A percentile compares a stretch with the other conserved stretches of the same genome.
phyloP scores from a whole-genome alignment of 2,888 invertebrate species.

The Orthosia incerta region DNA sequence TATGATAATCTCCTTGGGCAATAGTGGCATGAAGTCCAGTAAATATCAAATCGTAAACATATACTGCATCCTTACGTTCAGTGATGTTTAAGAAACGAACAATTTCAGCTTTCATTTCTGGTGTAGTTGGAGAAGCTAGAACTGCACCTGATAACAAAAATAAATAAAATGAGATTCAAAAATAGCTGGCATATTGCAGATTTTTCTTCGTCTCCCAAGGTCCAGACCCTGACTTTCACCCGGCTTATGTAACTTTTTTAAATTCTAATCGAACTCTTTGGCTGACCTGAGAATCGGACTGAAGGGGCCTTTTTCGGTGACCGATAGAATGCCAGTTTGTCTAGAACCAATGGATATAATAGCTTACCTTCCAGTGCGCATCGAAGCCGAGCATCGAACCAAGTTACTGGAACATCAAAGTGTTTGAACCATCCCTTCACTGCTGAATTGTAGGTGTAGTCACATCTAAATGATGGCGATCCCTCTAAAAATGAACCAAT shows the following conservation, averaged over 20 bases:
- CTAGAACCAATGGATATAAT: rapidly evolving
- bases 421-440: slow-evolving; percentile 37
- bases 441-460: slow-evolving; percentile 27
- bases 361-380: slow-evolving; percentile 33
- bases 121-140: slow-evolving; percentile 42
- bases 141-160: slow-evolving; percentile 40
- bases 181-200: neutral
- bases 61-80: neutral
- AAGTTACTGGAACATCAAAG: slow-evolving; percentile 25
- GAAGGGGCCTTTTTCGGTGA: neutral
- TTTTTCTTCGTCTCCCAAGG: no score
- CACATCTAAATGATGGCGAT: slow-evolving; percentile 18
- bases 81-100: slow-evolving; percentile 8
- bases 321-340: neutral
- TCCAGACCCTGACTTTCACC: neutral
- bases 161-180: slow-evolving; percentile 1
- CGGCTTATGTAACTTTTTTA: neutral
- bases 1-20: slow-evolving; percentile 33
- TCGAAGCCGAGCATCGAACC: slow-evolving; percentile 29
- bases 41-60: slow-evolving; percentile 39
- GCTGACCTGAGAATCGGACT: neutral
- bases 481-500: neutral
- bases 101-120: slow-evolving; percentile 23
- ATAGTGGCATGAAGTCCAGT: slow-evolving; percentile 49
- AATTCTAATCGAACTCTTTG: neutral